phyloP scores from a whole-genome alignment of 1,140 invertebrate species.

The Mycetomoellerius zeteki region DNA sequence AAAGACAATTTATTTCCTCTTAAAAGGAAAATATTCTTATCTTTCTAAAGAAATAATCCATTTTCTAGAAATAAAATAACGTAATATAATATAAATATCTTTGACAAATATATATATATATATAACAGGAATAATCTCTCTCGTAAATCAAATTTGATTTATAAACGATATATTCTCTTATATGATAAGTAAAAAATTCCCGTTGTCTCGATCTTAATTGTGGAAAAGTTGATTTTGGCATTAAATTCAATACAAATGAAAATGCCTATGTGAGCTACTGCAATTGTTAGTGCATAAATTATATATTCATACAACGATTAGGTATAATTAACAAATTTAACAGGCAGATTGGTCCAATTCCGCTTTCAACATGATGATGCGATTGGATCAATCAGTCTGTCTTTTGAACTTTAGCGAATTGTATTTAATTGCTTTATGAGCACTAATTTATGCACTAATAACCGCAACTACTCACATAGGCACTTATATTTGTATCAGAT shows the following conservation, averaged over 20 bases:
- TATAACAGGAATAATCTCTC: not conserved
- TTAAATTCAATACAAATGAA: not conserved
- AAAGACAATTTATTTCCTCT: not conserved
- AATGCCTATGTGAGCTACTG: too few species aligned
- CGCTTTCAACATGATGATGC: too few species aligned
- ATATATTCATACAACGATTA: too few species aligned
- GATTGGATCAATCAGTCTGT: too few species aligned
- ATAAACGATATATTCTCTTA: not conserved
- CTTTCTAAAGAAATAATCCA: not conserved
- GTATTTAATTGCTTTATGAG: too few species aligned
- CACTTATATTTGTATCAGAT: too few species aligned
- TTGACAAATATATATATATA: not conserved
- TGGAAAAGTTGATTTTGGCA: not conserved
- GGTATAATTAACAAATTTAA: too few species aligned
- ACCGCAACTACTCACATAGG: too few species aligned
- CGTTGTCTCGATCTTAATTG: not conserved
- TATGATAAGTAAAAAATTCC: not conserved
- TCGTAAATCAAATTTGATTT: not conserved
- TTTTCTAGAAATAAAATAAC: not conserved
- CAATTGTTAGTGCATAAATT: too few species aligned
- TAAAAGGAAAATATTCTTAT: not conserved
- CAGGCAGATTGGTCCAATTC: too few species aligned
- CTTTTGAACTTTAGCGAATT: too few species aligned
- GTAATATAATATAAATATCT: not conserved
- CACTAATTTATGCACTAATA: too few species aligned